phyloP scores from a whole-genome alignment of 2,888 invertebrate genomes.

The Troides oblongomaculatus region DNA sequence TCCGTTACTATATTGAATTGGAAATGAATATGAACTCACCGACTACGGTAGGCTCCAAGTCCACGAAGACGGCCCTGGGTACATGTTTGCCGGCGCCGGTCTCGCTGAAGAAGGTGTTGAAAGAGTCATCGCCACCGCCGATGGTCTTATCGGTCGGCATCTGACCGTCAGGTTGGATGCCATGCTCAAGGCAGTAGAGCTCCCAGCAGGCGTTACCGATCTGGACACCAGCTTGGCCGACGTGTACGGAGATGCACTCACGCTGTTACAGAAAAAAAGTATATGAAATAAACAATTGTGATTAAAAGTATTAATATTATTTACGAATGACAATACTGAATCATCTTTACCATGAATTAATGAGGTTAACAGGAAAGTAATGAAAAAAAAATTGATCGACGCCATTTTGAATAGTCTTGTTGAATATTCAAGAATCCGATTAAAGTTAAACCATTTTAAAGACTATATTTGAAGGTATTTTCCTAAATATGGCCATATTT shows the following conservation, averaged over 20 bases:
- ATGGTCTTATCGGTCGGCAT: slow-evolving; percentile 96
- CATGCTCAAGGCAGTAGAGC: slow-evolving; percentile 92
- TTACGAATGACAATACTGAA: background rate
- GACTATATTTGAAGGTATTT: no score
- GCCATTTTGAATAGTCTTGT: background rate
- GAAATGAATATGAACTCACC: slow-evolving; percentile 48
- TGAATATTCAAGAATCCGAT: background rate
- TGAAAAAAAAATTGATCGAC: no score
- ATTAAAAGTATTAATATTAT: background rate
- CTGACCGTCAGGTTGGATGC: slow-evolving; percentile 95
- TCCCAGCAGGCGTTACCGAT: slow-evolving; percentile 96
- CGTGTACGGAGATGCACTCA: slow-evolving; percentile 83
- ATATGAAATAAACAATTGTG: background rate
- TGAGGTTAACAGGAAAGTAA: no score
- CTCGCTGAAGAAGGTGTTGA: slow-evolving; percentile 97
- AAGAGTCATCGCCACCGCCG: slow-evolving; percentile 95
- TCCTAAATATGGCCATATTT: no score
- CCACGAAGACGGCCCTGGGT: slow-evolving; percentile 95
- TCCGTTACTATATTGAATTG: background rate
- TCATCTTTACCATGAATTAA: no score
- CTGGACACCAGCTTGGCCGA: slow-evolving; percentile 87
- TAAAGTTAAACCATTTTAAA: no score
- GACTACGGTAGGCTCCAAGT: slow-evolving; percentile 97
- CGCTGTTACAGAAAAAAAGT: slow-evolving; percentile 63
- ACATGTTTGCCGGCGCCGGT: slow-evolving; percentile 98